phyloP scores from a whole-genome alignment of 2,888 invertebrate species.

The Ectemnius cavifrons region DNA sequence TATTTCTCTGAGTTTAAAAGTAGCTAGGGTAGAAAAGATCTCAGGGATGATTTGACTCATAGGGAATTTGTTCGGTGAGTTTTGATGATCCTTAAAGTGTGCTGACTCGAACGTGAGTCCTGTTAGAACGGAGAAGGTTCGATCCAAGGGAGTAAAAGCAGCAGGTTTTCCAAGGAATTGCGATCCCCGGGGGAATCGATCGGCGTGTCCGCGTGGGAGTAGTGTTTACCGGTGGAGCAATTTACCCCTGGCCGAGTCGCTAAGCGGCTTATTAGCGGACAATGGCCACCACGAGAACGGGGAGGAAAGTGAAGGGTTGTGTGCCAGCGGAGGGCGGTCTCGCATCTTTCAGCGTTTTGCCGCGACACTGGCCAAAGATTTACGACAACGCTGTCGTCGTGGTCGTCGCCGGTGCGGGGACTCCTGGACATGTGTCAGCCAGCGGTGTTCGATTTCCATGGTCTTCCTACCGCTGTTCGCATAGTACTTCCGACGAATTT shows the following conservation, averaged over 20 bases:
- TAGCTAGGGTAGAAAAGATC: too few relatives aligned
- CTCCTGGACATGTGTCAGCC: constrained; percentile 59
- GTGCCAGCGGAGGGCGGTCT: constrained; percentile 53
- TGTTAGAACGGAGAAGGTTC: neutral
- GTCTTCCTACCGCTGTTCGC: constrained; percentile 27
- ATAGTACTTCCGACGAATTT: constrained; percentile 33
- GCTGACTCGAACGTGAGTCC: too few relatives aligned
- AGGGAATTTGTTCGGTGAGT: too few relatives aligned
- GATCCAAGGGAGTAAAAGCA: neutral
- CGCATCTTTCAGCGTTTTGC: constrained; percentile 53
- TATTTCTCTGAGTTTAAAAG: too few relatives aligned
- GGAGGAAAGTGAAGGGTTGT: neutral
- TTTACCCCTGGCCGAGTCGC: constrained; percentile 69
- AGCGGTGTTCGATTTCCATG: constrained; percentile 38
- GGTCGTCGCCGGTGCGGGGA: constrained; percentile 23
- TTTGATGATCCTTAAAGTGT: too few relatives aligned
- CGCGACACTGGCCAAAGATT: constrained; percentile 59
- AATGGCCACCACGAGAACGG: constrained; percentile 50
- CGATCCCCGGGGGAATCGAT: constrained; percentile 42
- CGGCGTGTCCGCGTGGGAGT: constrained; percentile 64
- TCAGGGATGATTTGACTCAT: too few relatives aligned
- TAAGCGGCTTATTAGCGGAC: constrained; percentile 75
- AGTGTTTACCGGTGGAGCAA: constrained; percentile 70
- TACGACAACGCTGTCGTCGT: constrained; percentile 48
- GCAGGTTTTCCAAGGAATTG: constrained; percentile 45